Evolutionary conservation across 1,140 invertebrate species (phyloP), one percentile per base, ranked within the genome.

Genomic region (Coelopa frigida): DNA sequence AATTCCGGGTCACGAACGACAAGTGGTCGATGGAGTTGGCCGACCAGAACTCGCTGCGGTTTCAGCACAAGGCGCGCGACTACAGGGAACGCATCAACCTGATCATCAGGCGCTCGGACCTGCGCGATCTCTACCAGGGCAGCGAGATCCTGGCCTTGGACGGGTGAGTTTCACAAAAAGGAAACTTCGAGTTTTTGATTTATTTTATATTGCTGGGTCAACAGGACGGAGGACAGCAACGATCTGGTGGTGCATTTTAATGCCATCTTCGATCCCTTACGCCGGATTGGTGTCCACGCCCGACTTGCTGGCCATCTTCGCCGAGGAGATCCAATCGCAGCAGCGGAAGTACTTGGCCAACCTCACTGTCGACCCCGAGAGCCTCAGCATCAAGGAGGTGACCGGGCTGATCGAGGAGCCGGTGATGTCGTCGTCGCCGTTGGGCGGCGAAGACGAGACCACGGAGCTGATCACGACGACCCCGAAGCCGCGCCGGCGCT

Each of bases 61-160:
- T 85, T 68, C 75, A 79, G 53, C 71, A 76, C 49, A 78, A 77
- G 54, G 75, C 87, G n/a, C 72, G 78, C 27, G 80, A 82, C 53
- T 85, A 88, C 70, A 77, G 80, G 55, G 81, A 85, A 54, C 76
- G 81, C 26, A 74, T 91, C 26, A 82, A 83, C 72, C 70, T 86
- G n/a, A 68, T 86, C 5, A 84, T 87, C 56, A 77, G 78, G 20
- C 77, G 81, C 48, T 88, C 85, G 46, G 73, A 78, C 48, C 63
- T 89, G 7, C 51, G 64, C 2, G 64, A 70, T 27, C 53, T 60
- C 0, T 70, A 64, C 48, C 63, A 70, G 27, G 61, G 63, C 17
- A 68, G 59, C 48, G 67, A 70, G 40, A 65, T 69, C 10, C 44
- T 70, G 41, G 67, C 66, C 0, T 40, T 91, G 21, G 86, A 91